These are phyloP conservation scores for Dinothrombium tinctorium DNA, from an alignment of 1,140 invertebrate species.

Conservation along the genomic window DNA sequence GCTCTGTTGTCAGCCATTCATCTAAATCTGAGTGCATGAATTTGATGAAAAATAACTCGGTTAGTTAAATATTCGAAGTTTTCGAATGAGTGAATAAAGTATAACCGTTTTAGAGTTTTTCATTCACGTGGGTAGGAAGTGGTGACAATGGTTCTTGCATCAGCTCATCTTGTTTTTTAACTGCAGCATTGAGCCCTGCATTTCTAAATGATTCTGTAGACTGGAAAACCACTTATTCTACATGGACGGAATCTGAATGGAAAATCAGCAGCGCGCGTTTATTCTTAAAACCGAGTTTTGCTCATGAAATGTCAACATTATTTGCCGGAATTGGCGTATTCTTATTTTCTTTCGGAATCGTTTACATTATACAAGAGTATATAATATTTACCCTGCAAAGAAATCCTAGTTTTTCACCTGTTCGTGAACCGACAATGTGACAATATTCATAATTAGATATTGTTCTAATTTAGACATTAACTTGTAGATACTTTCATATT, in stretches of 20 bases:
- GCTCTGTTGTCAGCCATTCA: too few species aligned
- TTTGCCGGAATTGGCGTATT: neutral
- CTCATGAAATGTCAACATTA: conserved; percentile 38
- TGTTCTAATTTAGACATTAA: too few species aligned
- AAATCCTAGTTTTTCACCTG: too few species aligned
- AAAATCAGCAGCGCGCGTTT: conserved; percentile 40
- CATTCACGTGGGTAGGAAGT: conserved; percentile 15
- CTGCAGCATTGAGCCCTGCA: conserved; percentile 48
- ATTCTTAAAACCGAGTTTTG: conserved; percentile 44
- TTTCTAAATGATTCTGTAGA: conserved; percentile 41
- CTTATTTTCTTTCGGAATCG: too few species aligned
- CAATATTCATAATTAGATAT: too few species aligned
- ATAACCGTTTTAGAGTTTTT: neutral
- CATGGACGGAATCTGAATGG: conserved; percentile 83
- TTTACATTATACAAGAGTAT: too few species aligned
- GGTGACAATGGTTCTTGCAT: conserved; percentile 40
- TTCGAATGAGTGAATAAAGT: neutral
- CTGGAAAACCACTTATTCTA: conserved; percentile 53
- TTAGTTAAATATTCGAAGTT: neutral
- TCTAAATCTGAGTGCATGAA: too few species aligned
- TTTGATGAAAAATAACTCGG: neutral
- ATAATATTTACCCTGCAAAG: too few species aligned
- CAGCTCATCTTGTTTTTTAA: conserved; percentile 42
- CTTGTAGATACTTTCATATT: too few species aligned
- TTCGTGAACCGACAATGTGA: too few species aligned